A percentile compares a stretch with the other conserved stretches of the same genome.
Conservation (phyloP, 2,797 vertebrate genomes). For the Hydrolagus colliei region DNA sequence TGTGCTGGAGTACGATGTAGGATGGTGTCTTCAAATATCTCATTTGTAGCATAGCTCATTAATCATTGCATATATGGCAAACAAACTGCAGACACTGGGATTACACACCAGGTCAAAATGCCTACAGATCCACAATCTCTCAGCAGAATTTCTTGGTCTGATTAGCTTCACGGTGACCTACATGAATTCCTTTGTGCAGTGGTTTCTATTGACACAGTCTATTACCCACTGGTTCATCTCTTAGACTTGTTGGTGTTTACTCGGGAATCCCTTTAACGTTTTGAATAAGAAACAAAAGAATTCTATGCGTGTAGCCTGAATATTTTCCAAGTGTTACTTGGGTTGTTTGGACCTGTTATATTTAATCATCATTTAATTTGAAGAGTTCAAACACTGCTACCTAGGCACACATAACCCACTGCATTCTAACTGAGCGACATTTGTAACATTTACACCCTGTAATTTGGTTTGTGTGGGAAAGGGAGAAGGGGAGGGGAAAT, state of each 20-base stretch:
- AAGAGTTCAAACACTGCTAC: not conserved
- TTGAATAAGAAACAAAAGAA: not conserved
- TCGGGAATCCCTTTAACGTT: not conserved
- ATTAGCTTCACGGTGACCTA: not conserved
- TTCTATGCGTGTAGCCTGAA: not conserved
- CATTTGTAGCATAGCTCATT: not conserved
- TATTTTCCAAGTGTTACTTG: not conserved
- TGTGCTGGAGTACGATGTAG: not conserved
- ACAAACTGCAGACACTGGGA: not conserved
- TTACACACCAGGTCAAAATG: not conserved
- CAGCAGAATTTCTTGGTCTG: not conserved
- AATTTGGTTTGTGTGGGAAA: slow-evolving; percentile 4
- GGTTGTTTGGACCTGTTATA: not conserved
- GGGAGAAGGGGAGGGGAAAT: not conserved
- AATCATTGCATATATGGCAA: not conserved
- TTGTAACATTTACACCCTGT: not conserved
- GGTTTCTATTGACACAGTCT: not conserved
- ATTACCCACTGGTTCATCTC: not conserved
- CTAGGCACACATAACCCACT: not conserved
- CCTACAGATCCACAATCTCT: not conserved
- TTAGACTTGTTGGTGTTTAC: not conserved
- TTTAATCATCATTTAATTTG: not conserved
- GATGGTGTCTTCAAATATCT: not conserved
- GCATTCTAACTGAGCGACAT: not conserved
- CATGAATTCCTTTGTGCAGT: not conserved